Evolutionary conservation across 1,140 invertebrate genomes (phyloP).

Genomic region (Anadara kagoshimensis): DNA sequence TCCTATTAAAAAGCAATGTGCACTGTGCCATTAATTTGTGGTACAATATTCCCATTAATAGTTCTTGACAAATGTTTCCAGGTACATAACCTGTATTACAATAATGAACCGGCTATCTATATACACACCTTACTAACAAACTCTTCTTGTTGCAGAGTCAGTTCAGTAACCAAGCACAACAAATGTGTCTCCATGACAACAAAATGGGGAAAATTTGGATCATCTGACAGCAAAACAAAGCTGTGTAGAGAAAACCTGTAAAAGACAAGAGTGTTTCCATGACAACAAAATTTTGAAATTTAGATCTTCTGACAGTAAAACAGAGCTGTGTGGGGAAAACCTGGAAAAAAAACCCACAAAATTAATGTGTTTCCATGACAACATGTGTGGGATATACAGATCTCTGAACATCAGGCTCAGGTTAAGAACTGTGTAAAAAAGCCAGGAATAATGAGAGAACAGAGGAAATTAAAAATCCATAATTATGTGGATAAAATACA

Average conservation of each 20-base stretch:
- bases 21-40: no score
- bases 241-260: slow-evolving; percentile 2
- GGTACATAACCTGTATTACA: background rate
- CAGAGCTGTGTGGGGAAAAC: slow-evolving; percentile 11
- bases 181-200: slow-evolving; percentile 42
- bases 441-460: background rate
- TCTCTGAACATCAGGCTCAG: no score
- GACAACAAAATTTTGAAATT: slow-evolving; percentile 44
- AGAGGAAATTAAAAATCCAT: no score
- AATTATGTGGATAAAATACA: no score
- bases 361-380: background rate
- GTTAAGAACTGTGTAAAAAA: no score
- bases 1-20: no score
- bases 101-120: background rate
- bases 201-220: slow-evolving; percentile 44
- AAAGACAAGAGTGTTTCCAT: background rate
- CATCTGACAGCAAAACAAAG: slow-evolving; percentile 39
- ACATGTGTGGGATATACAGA: no score
- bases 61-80: background rate
- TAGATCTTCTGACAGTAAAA: slow-evolving; percentile 39
- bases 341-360: background rate
- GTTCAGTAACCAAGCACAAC: slow-evolving; percentile 28
- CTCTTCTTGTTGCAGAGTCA: slow-evolving; percentile 46
- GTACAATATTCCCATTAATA: background rate
- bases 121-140: slow-evolving; percentile 50